These are phyloP conservation scores for Arrhopalites spinosus DNA, from an alignment of 2,888 invertebrate genomes.

Conservation along the genomic window DNA sequence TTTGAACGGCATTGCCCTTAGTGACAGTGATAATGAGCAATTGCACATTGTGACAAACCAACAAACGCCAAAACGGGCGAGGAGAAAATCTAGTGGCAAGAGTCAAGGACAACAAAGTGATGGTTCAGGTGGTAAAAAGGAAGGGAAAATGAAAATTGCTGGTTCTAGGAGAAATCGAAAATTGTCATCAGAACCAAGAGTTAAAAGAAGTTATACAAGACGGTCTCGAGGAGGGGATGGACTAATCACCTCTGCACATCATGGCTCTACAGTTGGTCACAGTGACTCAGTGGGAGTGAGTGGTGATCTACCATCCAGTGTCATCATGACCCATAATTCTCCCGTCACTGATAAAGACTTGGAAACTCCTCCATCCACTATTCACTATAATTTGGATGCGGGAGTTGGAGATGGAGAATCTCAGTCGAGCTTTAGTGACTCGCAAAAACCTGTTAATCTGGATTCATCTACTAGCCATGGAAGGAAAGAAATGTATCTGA, in stretches of 20 bases:
- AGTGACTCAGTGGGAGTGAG: not conserved
- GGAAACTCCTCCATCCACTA: no score
- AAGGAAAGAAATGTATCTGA: slow-evolving; percentile 3
- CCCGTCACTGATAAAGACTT: not conserved
- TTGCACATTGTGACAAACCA: slow-evolving; percentile 16
- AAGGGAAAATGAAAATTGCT: slow-evolving; percentile 3
- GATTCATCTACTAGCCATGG: not conserved
- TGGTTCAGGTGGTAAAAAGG: not conserved
- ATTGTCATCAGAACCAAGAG: slow-evolving; percentile 9
- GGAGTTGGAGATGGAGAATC: slow-evolving; percentile 3
- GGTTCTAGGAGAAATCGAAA: not conserved
- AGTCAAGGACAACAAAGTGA: slow-evolving; percentile 19
- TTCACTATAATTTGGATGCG: no score
- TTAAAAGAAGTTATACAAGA: slow-evolving; percentile 35
- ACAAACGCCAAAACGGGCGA: slow-evolving; percentile 37
- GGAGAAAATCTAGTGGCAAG: slow-evolving; percentile 45
- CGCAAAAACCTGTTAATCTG: slow-evolving; percentile 1
- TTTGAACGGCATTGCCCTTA: slow-evolving; percentile 51
- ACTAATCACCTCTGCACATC: not conserved
- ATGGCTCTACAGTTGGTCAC: not conserved
- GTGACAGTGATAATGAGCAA: slow-evolving; percentile 45
- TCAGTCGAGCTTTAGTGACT: slow-evolving; percentile 9
- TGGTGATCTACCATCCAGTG: no score
- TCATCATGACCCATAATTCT: not conserved
- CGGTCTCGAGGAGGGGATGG: slow-evolving; percentile 2